phyloP scores from a whole-genome alignment of 2,888 invertebrate species.

The Acanthococcus lagerstroemiae region DNA sequence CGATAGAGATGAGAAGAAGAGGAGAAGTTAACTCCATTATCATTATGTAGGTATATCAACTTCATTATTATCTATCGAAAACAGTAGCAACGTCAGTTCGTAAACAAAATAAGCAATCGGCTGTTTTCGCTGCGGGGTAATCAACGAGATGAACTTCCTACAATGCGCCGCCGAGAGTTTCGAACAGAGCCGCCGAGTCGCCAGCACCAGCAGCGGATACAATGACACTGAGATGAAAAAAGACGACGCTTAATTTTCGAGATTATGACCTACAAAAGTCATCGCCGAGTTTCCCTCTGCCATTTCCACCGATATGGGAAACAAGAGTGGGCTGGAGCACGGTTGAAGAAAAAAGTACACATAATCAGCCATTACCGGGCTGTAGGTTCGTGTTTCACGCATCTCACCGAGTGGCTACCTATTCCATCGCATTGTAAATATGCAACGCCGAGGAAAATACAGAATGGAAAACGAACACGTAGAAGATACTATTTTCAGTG shows the following conservation, averaged over 20 bases:
- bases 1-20: neutral
- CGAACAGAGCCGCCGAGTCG: no score
- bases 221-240: neutral
- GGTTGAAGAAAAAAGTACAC: constrained; percentile 8
- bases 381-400: constrained; percentile 16
- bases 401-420: constrained; percentile 4
- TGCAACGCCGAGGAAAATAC: neutral
- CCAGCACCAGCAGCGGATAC: no score
- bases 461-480: neutral
- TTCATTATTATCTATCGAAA: constrained; percentile 24
- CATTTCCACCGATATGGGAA: neutral
- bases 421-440: constrained; percentile 11
- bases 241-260: neutral
- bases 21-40: neutral
- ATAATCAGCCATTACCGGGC: constrained; percentile 13
- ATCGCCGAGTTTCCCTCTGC: neutral
- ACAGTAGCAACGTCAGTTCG: constrained; percentile 16
- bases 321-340: neutral
- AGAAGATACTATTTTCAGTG: neutral
- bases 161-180: neutral
- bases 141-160: constrained; percentile 25
- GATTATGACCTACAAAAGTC: constrained; percentile 17
- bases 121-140: constrained; percentile 14
- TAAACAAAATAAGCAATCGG: constrained; percentile 14
- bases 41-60: constrained; percentile 24